These are phyloP conservation scores for Anseranas semipalmata DNA, from an alignment of 2,113 vertebrate genomes.

Conservation along the genomic window DNA sequence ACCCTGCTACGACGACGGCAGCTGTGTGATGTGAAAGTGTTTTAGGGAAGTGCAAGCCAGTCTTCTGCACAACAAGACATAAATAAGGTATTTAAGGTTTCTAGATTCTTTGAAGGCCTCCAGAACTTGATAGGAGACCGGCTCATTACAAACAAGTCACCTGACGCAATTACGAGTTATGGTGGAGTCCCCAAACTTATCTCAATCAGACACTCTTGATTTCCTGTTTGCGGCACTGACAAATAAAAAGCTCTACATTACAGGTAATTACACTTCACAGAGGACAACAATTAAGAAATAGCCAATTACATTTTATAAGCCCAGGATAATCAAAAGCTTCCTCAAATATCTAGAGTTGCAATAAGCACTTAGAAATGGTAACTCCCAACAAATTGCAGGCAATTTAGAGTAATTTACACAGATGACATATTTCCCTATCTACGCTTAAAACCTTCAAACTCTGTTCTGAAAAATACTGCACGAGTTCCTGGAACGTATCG, in stretches of 20 bases:
- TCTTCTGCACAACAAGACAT: background rate
- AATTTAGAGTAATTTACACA: slow-evolving; percentile 45
- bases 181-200: slow-evolving; percentile 36
- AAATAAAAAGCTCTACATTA: slow-evolving; percentile 57
- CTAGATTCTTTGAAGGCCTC: background rate
- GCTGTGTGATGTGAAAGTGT: background rate
- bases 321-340: slow-evolving; percentile 67
- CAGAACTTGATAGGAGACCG: background rate
- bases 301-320: slow-evolving; percentile 56
- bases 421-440: slow-evolving; percentile 36
- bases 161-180: background rate
- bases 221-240: slow-evolving; percentile 52
- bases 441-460: slow-evolving; percentile 16
- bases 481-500: background rate
- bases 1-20: background rate
- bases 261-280: slow-evolving; percentile 56
- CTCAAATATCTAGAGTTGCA: slow-evolving; percentile 47
- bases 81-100: background rate
- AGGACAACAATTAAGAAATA: slow-evolving; percentile 62
- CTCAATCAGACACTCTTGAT: slow-evolving; percentile 53
- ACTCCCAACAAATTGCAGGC: slow-evolving; percentile 67
- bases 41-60: background rate
- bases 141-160: background rate
- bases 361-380: slow-evolving; percentile 33
- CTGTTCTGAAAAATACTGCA: background rate